These are phyloP conservation scores for Pteronotus mesoamericanus DNA, from an alignment of 2,797 vertebrate species.

Conservation along the genomic window DNA sequence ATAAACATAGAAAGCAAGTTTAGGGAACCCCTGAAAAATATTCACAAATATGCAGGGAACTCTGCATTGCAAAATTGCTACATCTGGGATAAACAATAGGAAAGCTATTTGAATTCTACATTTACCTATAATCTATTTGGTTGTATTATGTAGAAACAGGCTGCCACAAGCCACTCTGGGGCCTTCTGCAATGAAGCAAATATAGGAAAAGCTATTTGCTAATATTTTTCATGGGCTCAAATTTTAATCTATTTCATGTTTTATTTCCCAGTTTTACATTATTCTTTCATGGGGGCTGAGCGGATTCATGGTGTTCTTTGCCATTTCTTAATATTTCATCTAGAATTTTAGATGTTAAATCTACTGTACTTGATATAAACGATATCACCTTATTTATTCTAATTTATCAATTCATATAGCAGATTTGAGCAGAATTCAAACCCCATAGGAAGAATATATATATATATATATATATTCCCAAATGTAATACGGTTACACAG, in stretches of 20 bases:
- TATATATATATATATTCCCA: background rate
- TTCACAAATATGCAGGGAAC: background rate
- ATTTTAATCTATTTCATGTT: background rate
- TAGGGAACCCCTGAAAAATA: background rate
- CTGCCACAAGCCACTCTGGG: background rate
- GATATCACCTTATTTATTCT: background rate
- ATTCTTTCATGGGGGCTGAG: background rate
- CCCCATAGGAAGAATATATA: background rate
- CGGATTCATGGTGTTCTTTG: background rate
- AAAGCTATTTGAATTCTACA: background rate
- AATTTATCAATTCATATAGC: background rate
- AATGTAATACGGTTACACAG: background rate
- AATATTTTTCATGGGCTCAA: slow-evolving; percentile 5
- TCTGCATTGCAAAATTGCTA: background rate
- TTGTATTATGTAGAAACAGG: background rate
- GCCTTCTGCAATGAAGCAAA: background rate
- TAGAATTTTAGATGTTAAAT: background rate
- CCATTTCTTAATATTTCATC: background rate
- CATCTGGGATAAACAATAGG: background rate
- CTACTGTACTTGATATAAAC: background rate
- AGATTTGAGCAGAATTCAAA: background rate
- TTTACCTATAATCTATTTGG: background rate
- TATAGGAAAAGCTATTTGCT: background rate
- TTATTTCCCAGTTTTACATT: background rate
- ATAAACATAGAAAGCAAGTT: background rate